These are phyloP conservation scores for Scotopteryx bipunctaria DNA, from an alignment of 2,888 invertebrate species.

Conservation along the genomic window DNA sequence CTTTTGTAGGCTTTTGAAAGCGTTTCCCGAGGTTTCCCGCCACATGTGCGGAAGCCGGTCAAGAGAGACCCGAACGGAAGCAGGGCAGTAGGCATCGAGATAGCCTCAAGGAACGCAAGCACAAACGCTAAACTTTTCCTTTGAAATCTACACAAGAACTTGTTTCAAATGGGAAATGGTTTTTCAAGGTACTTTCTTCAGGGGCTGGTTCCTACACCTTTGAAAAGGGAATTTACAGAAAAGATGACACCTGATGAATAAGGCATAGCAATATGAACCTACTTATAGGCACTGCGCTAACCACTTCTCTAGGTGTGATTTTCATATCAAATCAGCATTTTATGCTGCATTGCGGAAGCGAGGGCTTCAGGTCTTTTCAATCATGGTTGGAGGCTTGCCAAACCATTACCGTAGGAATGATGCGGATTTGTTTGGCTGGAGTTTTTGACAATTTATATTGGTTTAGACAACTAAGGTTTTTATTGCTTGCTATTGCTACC, in stretches of 20 bases:
- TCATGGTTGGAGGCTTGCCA: constrained; percentile 23
- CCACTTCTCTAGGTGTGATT: not conserved
- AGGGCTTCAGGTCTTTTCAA: constrained; percentile 6
- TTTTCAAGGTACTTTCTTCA: not conserved
- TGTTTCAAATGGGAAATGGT: not conserved
- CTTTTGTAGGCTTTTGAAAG: constrained; percentile 7
- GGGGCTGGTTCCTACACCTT: too few relatives aligned
- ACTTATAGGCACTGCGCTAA: too few relatives aligned
- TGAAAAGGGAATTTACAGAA: not conserved
- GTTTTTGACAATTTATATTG: too few relatives aligned
- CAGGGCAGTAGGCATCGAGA: constrained; percentile 17
- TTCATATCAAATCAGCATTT: constrained; percentile 3
- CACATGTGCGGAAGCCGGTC: constrained; percentile 17
- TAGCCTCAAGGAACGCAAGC: constrained; percentile 3
- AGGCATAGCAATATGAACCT: too few relatives aligned
- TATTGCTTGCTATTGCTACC: too few relatives aligned
- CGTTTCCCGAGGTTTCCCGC: not conserved
- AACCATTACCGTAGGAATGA: constrained; percentile 11
- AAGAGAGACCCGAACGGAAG: constrained; percentile 12
- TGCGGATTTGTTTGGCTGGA: not conserved
- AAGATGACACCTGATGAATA: too few relatives aligned
- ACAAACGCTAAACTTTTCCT: not conserved
- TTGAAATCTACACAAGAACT: not conserved
- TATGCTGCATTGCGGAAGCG: constrained; percentile 17
- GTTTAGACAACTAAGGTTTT: too few relatives aligned